Conservation (phyloP, 1,140 invertebrate species). For the Phymorhynchus buccinoides region DNA sequence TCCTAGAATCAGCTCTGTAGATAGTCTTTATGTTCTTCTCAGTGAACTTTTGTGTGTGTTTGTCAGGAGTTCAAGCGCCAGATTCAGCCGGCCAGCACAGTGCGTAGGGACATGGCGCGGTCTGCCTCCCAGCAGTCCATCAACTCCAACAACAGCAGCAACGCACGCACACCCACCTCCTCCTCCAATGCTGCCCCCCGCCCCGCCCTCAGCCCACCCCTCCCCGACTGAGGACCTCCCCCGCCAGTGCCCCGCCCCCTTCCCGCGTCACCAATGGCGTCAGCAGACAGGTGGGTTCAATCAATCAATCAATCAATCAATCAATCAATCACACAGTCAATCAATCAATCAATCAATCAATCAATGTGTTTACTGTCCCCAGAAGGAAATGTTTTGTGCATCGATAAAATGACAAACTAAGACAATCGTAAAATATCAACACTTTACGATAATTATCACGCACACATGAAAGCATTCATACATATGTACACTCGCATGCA, state of each 20-base stretch:
- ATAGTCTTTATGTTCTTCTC: no score
- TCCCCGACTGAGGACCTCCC: constrained; percentile 21
- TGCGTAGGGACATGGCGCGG: constrained; percentile 59
- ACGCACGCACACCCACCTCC: constrained; percentile 24
- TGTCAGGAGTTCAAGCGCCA: constrained; percentile 47
- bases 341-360: no score
- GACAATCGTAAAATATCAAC: no score
- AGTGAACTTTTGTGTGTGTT: constrained; percentile 24
- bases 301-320: no score
- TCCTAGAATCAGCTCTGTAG: no score
- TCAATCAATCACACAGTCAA: no score
- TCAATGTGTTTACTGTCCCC: no score
- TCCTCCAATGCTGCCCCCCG: constrained; percentile 13
- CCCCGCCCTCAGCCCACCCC: constrained; percentile 25
- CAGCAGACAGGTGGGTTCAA: constrained; percentile 27
- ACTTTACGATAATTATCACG: no score
- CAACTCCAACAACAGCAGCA: constrained; percentile 46
- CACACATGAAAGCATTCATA: no score
- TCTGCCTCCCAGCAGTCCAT: constrained; percentile 58
- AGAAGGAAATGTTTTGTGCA: no score
- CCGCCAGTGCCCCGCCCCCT: constrained; percentile 23
- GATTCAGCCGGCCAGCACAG: constrained; percentile 49
- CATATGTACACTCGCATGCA: no score
- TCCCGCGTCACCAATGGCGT: constrained; percentile 32
- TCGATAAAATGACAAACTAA: no score